phyloP scores from a whole-genome alignment of 2,113 vertebrate species.

The Clarias gariepinus region DNA sequence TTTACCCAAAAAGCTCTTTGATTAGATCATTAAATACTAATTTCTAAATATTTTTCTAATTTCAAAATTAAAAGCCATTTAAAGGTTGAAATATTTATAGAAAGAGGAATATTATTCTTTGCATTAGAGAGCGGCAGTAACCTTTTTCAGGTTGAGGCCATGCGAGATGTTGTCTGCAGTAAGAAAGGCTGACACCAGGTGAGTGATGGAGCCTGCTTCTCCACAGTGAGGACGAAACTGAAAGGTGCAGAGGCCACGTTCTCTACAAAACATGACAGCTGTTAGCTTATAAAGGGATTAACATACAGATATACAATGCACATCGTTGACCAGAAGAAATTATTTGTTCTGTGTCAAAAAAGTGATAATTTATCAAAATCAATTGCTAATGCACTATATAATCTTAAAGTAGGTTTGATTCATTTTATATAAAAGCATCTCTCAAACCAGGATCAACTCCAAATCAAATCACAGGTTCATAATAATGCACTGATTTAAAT shows the following conservation, averaged over 20 bases:
- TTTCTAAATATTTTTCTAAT: not conserved
- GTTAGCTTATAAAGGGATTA: not conserved
- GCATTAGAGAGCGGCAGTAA: slow-evolving; percentile 52
- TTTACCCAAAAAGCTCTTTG: not conserved
- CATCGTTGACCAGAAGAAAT: not conserved
- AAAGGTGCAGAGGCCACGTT: slow-evolving; percentile 92
- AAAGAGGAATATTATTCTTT: too few relatives aligned
- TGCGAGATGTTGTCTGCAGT: slow-evolving; percentile 98
- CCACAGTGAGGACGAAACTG: slow-evolving; percentile 96
- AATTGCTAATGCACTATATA: not conserved
- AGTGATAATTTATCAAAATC: not conserved
- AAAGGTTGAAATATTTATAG: not conserved
- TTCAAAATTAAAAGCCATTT: not conserved
- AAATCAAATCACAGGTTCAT: not conserved
- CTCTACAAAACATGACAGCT: slow-evolving; percentile 68
- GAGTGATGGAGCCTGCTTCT: slow-evolving; percentile 96
- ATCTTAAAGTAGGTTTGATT: not conserved
- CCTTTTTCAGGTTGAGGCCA: slow-evolving; percentile 95
- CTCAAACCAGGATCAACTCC: not conserved
- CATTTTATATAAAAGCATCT: not conserved
- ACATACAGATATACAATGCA: not conserved
- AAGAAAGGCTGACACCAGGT: slow-evolving; percentile 94
- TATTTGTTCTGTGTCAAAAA: not conserved
- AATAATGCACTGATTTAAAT: too few relatives aligned
- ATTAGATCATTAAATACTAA: not conserved